These are phyloP conservation scores for Drosophila bifasciata DNA, from an alignment of 1,140 invertebrate species.

Conservation along the genomic window DNA sequence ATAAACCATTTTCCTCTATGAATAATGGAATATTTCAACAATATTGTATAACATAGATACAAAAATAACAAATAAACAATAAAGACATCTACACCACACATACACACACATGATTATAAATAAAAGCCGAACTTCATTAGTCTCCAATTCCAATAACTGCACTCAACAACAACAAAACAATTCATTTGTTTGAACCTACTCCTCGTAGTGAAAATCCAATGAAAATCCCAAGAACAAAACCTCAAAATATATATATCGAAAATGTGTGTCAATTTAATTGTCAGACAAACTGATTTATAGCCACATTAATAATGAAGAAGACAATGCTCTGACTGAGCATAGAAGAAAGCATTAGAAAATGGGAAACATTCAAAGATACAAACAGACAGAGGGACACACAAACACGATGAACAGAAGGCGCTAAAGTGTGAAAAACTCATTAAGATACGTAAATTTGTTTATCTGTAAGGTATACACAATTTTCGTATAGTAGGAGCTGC, in stretches of 20 bases:
- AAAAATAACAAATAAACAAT: not conserved
- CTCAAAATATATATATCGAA: conserved; percentile 27
- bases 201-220: not conserved
- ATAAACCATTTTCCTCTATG: not conserved
- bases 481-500: conserved; percentile 3
- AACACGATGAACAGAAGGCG: conserved; percentile 20
- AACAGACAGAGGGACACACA: not conserved
- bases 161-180: conserved; percentile 12
- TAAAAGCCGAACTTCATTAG: conserved; percentile 6
- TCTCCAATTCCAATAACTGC: not conserved
- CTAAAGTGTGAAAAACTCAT: conserved; percentile 58
- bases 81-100: not conserved
- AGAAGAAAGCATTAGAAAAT: conserved; percentile 21
- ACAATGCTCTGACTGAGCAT: conserved; percentile 20
- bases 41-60: too few relatives aligned
- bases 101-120: not conserved
- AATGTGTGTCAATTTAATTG: conserved; percentile 53
- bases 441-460: conserved; percentile 55
- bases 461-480: conserved; percentile 11
- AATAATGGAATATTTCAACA: too few relatives aligned
- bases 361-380: conserved; percentile 16
- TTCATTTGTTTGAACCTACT: conserved; percentile 28
- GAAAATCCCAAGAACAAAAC: conserved; percentile 40
- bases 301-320: conserved; percentile 44
- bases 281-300: conserved; percentile 44